Base-by-base conservation (phyloP, 2,797 vertebrate species). In the Picus viridis region DNA sequence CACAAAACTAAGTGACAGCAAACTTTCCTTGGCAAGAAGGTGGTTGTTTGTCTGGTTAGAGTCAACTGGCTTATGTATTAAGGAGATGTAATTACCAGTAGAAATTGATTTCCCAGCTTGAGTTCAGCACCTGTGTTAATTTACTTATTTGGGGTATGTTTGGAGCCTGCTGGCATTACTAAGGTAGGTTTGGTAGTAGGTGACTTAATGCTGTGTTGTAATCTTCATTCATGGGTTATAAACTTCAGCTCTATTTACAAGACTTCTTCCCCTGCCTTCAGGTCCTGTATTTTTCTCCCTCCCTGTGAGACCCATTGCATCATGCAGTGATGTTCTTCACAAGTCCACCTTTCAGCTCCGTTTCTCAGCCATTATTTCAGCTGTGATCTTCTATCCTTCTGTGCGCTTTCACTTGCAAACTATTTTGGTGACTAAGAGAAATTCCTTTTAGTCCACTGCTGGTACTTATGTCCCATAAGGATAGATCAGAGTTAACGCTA, bases 391-490 rank as follows among this genome's bases (percentile, higher is more conserved):
- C 57, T 29, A 0, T 30, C 63, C 23, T 71, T 22, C 51, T 8
- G 14, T 62, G 30, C 63, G 30, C 63, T 22, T 18, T 83, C 39
- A 69, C 59, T 71, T 59, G 41, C 29, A 30, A 7, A 17, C 4
- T 51, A 9, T 15, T 79, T 36, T 39, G 19, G 65, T 49, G 65
- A 29, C 41, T 32, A 7, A 12, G 10, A 39, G 32, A 41, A 67
- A 8, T 36, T 70, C n/a, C 51, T 73, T 53, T 39, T 24, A 19
- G 20, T n/a, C 56, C 10, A 1, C 4, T 0, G 0, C 53, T 47
- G 62, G 3, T 77, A 2, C 27, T 12, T 7, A 8, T 4, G 3
- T 68, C 68, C 64, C 9, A 0, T 54, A 5, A 2, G 0, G 1
- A 14, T 19, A 1, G 15, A 13, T 62, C 29, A 24, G 51, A 65